Evolutionary conservation across 2,888 invertebrate genomes (phyloP).

Genomic region (Pogonocherus hispidulus): DNA sequence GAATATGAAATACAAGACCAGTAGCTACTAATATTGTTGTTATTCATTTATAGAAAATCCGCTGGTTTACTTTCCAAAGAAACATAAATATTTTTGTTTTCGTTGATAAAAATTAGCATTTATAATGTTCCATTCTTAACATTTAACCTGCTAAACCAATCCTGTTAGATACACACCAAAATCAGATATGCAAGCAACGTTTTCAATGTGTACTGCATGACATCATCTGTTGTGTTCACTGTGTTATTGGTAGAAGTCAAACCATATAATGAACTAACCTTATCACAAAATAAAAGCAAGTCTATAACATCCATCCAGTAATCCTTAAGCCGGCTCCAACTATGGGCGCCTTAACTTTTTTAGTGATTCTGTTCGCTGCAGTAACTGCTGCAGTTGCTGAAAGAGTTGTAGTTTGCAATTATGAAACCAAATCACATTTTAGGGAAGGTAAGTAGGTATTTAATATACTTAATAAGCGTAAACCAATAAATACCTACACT

Average conservation of each 20-base stretch:
- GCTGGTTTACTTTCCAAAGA: too few species aligned
- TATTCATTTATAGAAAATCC: too few species aligned
- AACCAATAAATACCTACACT: too few species aligned
- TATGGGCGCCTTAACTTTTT: conserved; percentile 33
- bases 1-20: too few species aligned
- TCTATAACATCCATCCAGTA: conserved; percentile 25
- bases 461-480: background rate
- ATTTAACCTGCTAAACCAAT: background rate
- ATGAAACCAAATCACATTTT: conserved; percentile 79
- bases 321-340: conserved; percentile 26
- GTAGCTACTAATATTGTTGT: too few species aligned
- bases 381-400: conserved; percentile 57
- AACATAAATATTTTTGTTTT: too few species aligned
- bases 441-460: conserved; percentile 76
- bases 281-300: conserved; percentile 17
- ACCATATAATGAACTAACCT: conserved; percentile 2
- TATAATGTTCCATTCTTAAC: too few species aligned
- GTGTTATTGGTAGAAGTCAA: conserved; percentile 15
- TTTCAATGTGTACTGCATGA: background rate
- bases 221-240: background rate
- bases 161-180: background rate
- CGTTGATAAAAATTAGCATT: too few species aligned
- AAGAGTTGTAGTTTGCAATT: conserved; percentile 79
- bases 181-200: background rate
- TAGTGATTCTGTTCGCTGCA: conserved; percentile 40